phyloP scores from a whole-genome alignment of 2,797 vertebrate genomes.

The Sebastolobus altivelis region DNA sequence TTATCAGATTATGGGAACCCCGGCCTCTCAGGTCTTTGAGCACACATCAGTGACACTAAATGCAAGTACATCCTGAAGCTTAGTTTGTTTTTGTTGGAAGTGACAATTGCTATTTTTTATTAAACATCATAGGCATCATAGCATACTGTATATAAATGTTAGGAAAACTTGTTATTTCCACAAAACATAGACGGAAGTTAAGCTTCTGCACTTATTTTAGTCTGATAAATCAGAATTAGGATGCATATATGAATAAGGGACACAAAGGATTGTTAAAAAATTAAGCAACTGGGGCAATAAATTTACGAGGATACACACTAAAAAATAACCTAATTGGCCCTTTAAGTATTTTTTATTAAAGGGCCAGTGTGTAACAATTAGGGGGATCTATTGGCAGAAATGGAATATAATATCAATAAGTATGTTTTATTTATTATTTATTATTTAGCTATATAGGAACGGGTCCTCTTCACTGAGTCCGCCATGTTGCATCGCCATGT shows the following conservation, averaged over 20 bases:
- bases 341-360: not conserved
- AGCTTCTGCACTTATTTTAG: not conserved
- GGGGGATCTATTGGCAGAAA: too few relatives aligned
- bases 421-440: too few relatives aligned
- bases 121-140: not conserved
- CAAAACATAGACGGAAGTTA: not conserved
- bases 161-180: not conserved
- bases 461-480: too few relatives aligned
- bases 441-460: too few relatives aligned
- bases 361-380: too few relatives aligned
- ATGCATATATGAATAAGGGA: not conserved
- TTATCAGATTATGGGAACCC: slow-evolving; percentile 55
- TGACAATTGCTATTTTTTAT: not conserved
- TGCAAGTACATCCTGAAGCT: slow-evolving; percentile 8
- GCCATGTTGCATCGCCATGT: too few relatives aligned
- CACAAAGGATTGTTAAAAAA: not conserved
- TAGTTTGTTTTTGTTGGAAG: slow-evolving; percentile 10
- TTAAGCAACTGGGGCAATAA: not conserved
- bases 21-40: slow-evolving; percentile 28
- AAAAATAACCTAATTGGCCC: too few relatives aligned
- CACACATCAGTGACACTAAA: slow-evolving; percentile 11
- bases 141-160: not conserved
- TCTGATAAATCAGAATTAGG: not conserved
- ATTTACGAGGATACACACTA: not conserved
- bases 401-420: too few relatives aligned